Evolutionary conservation across 2,888 invertebrate species (phyloP).

Genomic region (Drosophila tripunctata): DNA sequence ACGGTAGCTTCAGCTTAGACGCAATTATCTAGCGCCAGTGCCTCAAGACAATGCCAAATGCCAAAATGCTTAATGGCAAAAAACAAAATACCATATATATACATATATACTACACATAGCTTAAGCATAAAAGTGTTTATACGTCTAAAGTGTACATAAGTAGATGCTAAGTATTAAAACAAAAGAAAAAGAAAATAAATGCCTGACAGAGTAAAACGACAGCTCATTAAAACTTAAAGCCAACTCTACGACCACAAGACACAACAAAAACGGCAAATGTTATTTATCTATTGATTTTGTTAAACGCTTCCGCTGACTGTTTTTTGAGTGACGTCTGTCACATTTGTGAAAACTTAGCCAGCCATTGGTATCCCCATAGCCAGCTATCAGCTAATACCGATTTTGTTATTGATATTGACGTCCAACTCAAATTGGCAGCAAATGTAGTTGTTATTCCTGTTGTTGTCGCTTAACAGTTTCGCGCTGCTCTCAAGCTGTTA

Average conservation of each 20-base stretch:
- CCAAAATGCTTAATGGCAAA: slow-evolving; percentile 45
- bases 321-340: slow-evolving; percentile 70
- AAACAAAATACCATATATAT: slow-evolving; percentile 18
- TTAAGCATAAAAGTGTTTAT: slow-evolving; percentile 24
- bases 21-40: slow-evolving; percentile 55
- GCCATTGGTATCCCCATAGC: slow-evolving; percentile 20
- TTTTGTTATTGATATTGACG: slow-evolving; percentile 44
- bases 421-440: slow-evolving; percentile 15
- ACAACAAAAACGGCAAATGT: slow-evolving; percentile 4
- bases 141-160: slow-evolving; percentile 12
- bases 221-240: slow-evolving; percentile 56
- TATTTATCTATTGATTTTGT: slow-evolving; percentile 65
- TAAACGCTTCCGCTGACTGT: slow-evolving; percentile 61
- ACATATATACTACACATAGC: slow-evolving; percentile 22
- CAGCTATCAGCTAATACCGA: slow-evolving; percentile 32
- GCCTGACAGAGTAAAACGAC: slow-evolving; percentile 45
- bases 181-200: slow-evolving; percentile 23
- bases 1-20: slow-evolving; percentile 28
- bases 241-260: slow-evolving; percentile 26
- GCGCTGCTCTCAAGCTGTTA: slow-evolving; percentile 27
- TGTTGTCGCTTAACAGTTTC: slow-evolving; percentile 22
- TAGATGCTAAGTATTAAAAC: slow-evolving; percentile 40
- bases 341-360: slow-evolving; percentile 56
- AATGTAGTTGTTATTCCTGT: neutral
- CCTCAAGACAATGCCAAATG: slow-evolving; percentile 52